Conservation (phyloP, 2,888 invertebrate genomes). For the Agrochola circellaris region DNA sequence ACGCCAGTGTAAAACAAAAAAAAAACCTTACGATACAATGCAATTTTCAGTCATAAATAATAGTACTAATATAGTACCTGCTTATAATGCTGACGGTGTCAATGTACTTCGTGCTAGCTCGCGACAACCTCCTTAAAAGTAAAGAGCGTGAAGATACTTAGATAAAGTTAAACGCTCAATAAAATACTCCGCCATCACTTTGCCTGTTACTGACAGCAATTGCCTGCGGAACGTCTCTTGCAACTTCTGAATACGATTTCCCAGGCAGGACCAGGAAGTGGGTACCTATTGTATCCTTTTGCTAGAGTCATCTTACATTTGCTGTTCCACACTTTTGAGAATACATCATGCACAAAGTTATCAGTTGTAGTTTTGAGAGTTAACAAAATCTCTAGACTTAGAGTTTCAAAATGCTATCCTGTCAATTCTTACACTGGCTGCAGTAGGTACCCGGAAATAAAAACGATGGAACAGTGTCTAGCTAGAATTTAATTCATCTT, state of each 20-base stretch:
- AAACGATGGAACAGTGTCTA: not conserved
- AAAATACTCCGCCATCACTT: constrained; percentile 6
- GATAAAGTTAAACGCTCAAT: constrained; percentile 39
- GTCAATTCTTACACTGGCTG: too few species aligned
- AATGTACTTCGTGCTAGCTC: constrained; percentile 25
- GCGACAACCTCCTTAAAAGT: constrained; percentile 5
- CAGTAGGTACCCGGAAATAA: not conserved
- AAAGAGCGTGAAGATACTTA: constrained; percentile 40
- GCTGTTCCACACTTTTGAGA: not conserved
- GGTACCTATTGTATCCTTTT: not conserved
- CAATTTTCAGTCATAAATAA: not conserved
- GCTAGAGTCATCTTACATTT: not conserved
- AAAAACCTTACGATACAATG: not conserved
- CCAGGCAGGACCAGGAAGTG: not conserved
- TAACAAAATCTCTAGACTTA: not conserved
- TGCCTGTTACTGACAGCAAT: not conserved
- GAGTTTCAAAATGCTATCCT: not conserved
- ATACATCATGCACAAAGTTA: not conserved
- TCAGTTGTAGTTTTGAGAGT: not conserved
- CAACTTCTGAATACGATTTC: constrained; percentile 8
- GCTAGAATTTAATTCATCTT: not conserved
- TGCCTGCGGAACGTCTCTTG: not conserved
- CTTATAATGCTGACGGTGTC: constrained; percentile 15
- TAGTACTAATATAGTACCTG: not conserved
- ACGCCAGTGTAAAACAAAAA: not conserved